These are phyloP conservation scores for Acleris cristana DNA, from an alignment of 2,888 invertebrate genomes.

Conservation along the genomic window DNA sequence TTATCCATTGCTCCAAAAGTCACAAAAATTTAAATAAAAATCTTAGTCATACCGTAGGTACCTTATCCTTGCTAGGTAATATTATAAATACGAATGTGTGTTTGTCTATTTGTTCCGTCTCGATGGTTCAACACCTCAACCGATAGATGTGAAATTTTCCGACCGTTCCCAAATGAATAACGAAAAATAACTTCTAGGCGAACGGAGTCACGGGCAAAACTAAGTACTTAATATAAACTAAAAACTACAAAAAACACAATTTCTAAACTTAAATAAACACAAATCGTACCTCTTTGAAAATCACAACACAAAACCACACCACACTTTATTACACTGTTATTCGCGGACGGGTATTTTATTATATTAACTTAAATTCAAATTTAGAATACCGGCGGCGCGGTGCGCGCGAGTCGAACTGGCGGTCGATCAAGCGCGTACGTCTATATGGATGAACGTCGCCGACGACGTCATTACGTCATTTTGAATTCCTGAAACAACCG, in stretches of 20 bases:
- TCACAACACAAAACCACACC: conserved; percentile 5
- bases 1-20: too few relatives aligned
- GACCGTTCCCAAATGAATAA: too few relatives aligned
- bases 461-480: conserved; percentile 2
- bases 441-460: neutral
- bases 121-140: too few relatives aligned
- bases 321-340: conserved; percentile 3
- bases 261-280: neutral
- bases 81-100: too few relatives aligned
- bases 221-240: neutral
- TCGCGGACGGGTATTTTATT: conserved; percentile 2
- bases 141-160: too few relatives aligned
- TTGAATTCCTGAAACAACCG: too few relatives aligned
- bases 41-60: too few relatives aligned
- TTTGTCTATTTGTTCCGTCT: too few relatives aligned
- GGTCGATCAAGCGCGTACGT: neutral
- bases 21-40: too few relatives aligned
- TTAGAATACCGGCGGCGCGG: conserved; percentile 7
- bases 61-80: too few relatives aligned
- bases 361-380: neutral
- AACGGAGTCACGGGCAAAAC: too few relatives aligned
- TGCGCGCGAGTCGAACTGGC: conserved; percentile 18
- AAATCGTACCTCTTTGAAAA: conserved; percentile 3
- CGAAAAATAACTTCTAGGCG: too few relatives aligned
- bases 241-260: neutral